Evolutionary conservation across 2,888 invertebrate species (phyloP), one percentile per base, ranked within the genome.

Genomic region (Ophion costatus): DNA sequence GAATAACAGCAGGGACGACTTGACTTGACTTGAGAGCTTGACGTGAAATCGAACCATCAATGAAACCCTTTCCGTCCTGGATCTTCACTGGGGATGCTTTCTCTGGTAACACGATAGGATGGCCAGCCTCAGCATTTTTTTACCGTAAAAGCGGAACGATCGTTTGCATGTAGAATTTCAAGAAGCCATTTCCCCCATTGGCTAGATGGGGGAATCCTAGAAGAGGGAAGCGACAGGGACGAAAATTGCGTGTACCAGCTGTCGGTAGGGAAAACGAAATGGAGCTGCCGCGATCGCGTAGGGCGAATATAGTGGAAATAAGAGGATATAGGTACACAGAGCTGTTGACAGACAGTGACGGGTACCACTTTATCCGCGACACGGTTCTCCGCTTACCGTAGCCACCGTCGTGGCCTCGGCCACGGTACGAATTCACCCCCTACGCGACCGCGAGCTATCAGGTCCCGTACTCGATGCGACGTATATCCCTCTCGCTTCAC

Each of bases 321-420:
- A 88, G 87, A 87, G 88, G 89, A 90, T 83, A 88, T 90, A 89
- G 88, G 88, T 85, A 85, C 82, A 87, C 69, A 77, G 66, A 57
- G 77, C 75, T 84, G 88, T 86, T 92, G 93, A 92, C 91, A 91
- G 93, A 91, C 93, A 92, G 91, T 92, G 92, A 92, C 91, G 90
- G 90, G 92, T 90, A 91, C 90, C 91, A 92, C 92, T 93, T 93
- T 93, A 93, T 93, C 91, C 91, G 90, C 92, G 90, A 93, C 93
- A 93, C 89, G 93, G 89, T 93, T 93, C 92, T 93, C 91, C 93
- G 93, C 93, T 93, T 93, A 93, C 93, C 92, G 86, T 90, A 92
- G 90, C 91, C 91, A 90, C 90, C 91, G 90, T 91, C 90, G 87
- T 88, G 38, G 85, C 85, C 80, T 75, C 61, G 69, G 66, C 42